Percentiles rank a stretch among this genome's conserved stretches.
Conservation (phyloP, 2,113 vertebrate genomes). For the Melanerpes formicivorus region DNA sequence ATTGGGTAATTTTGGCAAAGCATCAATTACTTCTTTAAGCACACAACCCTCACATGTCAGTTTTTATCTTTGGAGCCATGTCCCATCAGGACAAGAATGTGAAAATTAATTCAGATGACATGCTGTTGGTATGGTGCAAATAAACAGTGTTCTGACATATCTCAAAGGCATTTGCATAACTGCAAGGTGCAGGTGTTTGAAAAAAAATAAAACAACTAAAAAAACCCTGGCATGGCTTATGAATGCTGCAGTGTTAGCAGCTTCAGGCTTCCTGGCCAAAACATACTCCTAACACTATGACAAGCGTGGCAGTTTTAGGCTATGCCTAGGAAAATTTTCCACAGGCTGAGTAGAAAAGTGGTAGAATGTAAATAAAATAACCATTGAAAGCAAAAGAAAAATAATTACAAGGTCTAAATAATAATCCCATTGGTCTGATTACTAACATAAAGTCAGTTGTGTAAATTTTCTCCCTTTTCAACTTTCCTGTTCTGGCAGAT, state of each 20-base stretch:
- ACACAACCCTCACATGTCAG: neutral
- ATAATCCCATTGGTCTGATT: too few relatives aligned
- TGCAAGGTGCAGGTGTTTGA: slow-evolving; percentile 40
- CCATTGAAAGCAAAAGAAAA: too few relatives aligned
- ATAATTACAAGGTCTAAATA: too few relatives aligned
- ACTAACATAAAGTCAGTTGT: too few relatives aligned
- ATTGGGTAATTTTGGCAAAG: slow-evolving; percentile 4
- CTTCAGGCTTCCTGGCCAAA: slow-evolving; percentile 27
- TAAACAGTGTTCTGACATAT: slow-evolving; percentile 25
- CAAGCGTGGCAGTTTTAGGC: neutral
- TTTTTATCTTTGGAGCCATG: slow-evolving; percentile 12
- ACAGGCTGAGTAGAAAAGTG: too few relatives aligned
- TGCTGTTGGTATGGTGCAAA: slow-evolving; percentile 28
- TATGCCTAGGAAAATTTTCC: too few relatives aligned
- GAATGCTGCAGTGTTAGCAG: slow-evolving; percentile 16
- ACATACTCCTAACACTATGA: neutral
- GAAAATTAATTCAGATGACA: slow-evolving; percentile 21
- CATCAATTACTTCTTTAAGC: neutral
- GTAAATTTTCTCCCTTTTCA: too few relatives aligned
- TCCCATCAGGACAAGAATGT: slow-evolving; percentile 41
- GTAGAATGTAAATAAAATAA: too few relatives aligned
- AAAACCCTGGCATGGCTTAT: slow-evolving; percentile 22
- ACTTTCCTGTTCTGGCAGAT: too few relatives aligned
- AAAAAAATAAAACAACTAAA: neutral
- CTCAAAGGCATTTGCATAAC: slow-evolving; percentile 46